A percentile compares a stretch with the other conserved stretches of the same genome.
Evolutionary conservation across 2,113 vertebrate species (phyloP).

Genomic region (Chaetorhynchus papuensis): DNA sequence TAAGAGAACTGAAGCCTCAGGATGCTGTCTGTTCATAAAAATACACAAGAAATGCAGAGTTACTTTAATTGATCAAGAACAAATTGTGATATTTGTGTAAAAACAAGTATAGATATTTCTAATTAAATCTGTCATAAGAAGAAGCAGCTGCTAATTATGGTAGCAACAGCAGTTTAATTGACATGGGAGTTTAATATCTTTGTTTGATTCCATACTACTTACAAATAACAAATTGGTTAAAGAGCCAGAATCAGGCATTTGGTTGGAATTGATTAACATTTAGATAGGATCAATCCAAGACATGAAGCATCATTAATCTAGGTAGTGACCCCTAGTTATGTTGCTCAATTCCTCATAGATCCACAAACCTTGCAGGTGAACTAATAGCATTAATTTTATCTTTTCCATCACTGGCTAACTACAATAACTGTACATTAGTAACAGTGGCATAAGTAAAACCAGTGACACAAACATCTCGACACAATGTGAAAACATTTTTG

Average conservation of each 20-base stretch:
- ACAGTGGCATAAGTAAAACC: neutral
- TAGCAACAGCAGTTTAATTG: constrained; percentile 28
- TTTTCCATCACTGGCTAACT: neutral
- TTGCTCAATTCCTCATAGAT: constrained; percentile 26
- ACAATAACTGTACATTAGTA: neutral
- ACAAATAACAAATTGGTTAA: constrained; percentile 31
- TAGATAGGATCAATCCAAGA: constrained; percentile 59
- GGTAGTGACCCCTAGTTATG: constrained; percentile 38
- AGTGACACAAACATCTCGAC: neutral
- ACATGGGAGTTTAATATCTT: constrained; percentile 12
- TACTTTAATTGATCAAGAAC: neutral
- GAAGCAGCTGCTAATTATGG: constrained; percentile 17
- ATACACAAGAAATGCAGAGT: neutral
- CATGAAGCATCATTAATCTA: constrained; percentile 61
- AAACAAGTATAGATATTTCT: neutral
- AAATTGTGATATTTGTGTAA: neutral
- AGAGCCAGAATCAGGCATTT: constrained; percentile 2
- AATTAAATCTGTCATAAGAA: constrained; percentile 16
- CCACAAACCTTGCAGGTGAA: constrained; percentile 16
- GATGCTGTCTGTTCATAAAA: neutral
- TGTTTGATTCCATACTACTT: constrained; percentile 17
- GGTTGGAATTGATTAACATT: constrained; percentile 65
- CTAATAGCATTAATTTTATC: constrained; percentile 29
- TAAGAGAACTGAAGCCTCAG: neutral
- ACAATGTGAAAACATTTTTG: neutral